These are phyloP conservation scores for Galeopsomyia nigrocyanea DNA, from an alignment of 2,888 invertebrate genomes.

Conservation along the genomic window DNA sequence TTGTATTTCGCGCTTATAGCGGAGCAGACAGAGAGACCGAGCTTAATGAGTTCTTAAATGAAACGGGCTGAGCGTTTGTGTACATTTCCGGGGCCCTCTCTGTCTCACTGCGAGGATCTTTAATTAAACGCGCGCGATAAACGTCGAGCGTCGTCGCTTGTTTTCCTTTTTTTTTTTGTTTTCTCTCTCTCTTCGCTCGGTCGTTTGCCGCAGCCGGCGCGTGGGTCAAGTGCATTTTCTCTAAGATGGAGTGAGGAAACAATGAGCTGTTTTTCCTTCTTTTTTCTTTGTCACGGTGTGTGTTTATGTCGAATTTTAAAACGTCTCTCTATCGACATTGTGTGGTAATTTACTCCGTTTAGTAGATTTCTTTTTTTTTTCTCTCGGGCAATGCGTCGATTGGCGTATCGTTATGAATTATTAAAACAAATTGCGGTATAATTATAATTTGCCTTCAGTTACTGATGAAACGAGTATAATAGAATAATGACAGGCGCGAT, in stretches of 20 bases:
- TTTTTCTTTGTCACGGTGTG: neutral
- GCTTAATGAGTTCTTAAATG: conserved; percentile 54
- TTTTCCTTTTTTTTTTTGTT: neutral
- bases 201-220: neutral
- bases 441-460: no score
- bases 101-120: conserved; percentile 37
- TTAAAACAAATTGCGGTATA: no score
- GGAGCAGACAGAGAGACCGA: no score
- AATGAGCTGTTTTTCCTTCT: neutral
- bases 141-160: neutral
- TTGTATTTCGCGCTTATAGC: neutral
- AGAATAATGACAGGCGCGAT: no score
- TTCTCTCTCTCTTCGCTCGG: no score
- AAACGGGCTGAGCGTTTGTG: conserved; percentile 45
- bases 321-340: no score
- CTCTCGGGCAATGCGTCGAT: no score
- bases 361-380: no score
- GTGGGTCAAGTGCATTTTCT: conserved; percentile 3
- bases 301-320: no score
- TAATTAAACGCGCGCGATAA: conserved; percentile 48
- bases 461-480: no score
- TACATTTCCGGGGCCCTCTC: conserved; percentile 23
- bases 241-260: neutral
- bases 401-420: no score
- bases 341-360: no score